These are phyloP conservation scores for Archaeoteleia sp. DNA, from an alignment of 2,888 invertebrate genomes.

Conservation along the genomic window DNA sequence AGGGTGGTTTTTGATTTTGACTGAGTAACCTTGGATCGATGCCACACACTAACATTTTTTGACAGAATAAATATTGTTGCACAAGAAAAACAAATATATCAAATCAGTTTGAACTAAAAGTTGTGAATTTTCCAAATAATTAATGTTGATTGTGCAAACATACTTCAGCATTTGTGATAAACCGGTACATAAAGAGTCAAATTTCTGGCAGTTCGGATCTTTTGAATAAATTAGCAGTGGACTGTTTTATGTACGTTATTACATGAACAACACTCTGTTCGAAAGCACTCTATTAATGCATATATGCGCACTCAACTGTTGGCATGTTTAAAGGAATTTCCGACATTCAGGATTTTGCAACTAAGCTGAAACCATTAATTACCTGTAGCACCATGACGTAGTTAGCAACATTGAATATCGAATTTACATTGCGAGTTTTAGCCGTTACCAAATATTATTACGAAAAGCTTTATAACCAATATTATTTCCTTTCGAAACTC, in stretches of 20 bases:
- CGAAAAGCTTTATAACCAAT: not conserved
- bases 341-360: slow-evolving; percentile 17
- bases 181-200: too few species aligned
- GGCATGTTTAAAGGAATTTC: slow-evolving; percentile 23
- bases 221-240: slow-evolving; percentile 2
- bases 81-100: too few species aligned
- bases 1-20: too few species aligned
- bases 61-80: too few species aligned
- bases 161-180: too few species aligned
- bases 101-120: too few species aligned
- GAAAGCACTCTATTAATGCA: slow-evolving; percentile 29
- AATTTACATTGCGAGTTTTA: slow-evolving; percentile 1
- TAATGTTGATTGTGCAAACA: too few species aligned
- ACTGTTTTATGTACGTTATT: slow-evolving; percentile 9
- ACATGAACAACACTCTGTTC: slow-evolving; percentile 18
- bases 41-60: too few species aligned
- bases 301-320: slow-evolving; percentile 3
- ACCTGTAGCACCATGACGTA: slow-evolving; percentile 9
- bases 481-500: not conserved
- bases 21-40: too few species aligned
- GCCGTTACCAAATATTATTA: not conserved
- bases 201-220: not conserved
- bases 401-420: slow-evolving; percentile 6
- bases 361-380: slow-evolving; percentile 19
- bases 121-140: too few species aligned